These are phyloP conservation scores for Gracilinanus agilis DNA, from an alignment of 2,113 vertebrate genomes.

Conservation along the genomic window DNA sequence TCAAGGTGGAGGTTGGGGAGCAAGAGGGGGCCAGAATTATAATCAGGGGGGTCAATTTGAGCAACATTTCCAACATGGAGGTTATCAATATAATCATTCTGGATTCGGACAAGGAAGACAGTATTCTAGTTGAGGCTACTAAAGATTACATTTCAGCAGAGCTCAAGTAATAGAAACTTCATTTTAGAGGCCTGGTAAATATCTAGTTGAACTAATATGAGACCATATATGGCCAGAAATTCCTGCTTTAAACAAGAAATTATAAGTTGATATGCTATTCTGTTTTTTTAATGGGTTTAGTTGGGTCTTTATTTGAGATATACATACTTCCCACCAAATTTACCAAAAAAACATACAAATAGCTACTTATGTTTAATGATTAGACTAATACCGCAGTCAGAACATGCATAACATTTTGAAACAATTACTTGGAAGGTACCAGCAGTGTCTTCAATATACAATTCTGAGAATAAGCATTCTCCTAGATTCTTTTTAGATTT, in stretches of 20 bases:
- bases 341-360: constrained; percentile 59
- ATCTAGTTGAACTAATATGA: constrained; percentile 72
- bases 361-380: constrained; percentile 69
- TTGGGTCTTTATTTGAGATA: constrained; percentile 72
- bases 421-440: constrained; percentile 73
- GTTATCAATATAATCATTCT: constrained; percentile 96
- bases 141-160: constrained; percentile 82
- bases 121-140: constrained; percentile 93
- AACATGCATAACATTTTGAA: constrained; percentile 68
- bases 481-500: constrained; percentile 72
- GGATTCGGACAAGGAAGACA: constrained; percentile 97
- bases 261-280: constrained; percentile 64
- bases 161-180: constrained; percentile 86
- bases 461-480: constrained; percentile 73
- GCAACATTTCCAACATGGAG: constrained; percentile 99
- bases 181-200: constrained; percentile 76
- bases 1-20: constrained; percentile 92
- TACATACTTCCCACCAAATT: constrained; percentile 60
- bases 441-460: constrained; percentile 57
- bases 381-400: constrained; percentile 71
- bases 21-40: constrained; percentile 92
- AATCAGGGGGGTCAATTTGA: constrained; percentile 98
- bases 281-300: constrained; percentile 58
- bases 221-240: constrained; percentile 69
- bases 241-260: constrained; percentile 62